Evolutionary conservation across 1,140 invertebrate species (phyloP).

Genomic region (Neuroterus valhalla): DNA sequence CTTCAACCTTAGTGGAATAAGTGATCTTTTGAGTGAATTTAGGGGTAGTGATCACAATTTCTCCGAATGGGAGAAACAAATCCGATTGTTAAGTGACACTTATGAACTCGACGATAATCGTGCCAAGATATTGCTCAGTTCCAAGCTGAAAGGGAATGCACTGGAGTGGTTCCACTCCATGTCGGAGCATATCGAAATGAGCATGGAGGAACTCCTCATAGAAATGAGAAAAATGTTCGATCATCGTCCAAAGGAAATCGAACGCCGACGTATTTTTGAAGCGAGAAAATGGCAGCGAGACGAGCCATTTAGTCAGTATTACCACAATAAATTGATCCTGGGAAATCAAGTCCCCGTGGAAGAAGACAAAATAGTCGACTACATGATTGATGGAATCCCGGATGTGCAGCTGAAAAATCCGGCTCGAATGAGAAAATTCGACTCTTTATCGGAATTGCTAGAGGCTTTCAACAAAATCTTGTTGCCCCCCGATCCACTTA

Average conservation of each 20-base stretch:
- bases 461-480: constrained; percentile 32
- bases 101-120: constrained; percentile 2
- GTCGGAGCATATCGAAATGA: constrained; percentile 33
- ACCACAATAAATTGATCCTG: constrained; percentile 42
- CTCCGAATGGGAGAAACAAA: neutral
- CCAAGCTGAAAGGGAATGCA: constrained; percentile 33
- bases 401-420: constrained; percentile 36
- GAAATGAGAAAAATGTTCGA: constrained; percentile 34
- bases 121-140: neutral
- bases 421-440: constrained; percentile 25
- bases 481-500: neutral
- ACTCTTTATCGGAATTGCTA: neutral
- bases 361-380: constrained; percentile 43
- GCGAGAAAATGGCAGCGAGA: constrained; percentile 26
- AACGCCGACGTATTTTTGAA: constrained; percentile 35
- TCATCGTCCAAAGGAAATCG: neutral
- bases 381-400: constrained; percentile 45
- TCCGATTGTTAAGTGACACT: neutral
- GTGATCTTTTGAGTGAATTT: neutral
- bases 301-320: constrained; percentile 42
- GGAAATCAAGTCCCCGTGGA: constrained; percentile 38
- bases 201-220: neutral
- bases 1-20: no score
- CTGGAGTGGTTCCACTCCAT: constrained; percentile 39
- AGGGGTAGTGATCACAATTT: neutral